A percentile compares a stretch with the other conserved stretches of the same genome.
Evolutionary conservation across 2,888 invertebrate species (phyloP).

Genomic region (Drosophila tripunctata): DNA sequence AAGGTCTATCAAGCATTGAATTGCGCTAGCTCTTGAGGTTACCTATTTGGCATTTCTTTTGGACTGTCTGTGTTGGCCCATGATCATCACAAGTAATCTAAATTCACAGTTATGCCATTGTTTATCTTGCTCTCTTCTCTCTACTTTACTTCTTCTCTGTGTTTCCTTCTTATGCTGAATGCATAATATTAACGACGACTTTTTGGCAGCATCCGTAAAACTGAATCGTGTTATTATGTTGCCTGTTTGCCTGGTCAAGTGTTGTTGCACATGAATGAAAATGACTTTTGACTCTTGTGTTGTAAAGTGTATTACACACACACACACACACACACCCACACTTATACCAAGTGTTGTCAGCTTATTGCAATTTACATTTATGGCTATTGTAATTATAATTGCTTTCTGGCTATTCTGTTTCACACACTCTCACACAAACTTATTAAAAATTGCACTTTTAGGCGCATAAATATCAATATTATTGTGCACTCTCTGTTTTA

Average conservation of each 20-base stretch:
- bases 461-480: slow-evolving; percentile 40
- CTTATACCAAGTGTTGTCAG: no score
- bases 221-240: slow-evolving; percentile 24
- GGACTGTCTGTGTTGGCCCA: slow-evolving; percentile 16
- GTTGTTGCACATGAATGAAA: slow-evolving; percentile 44
- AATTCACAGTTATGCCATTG: slow-evolving; percentile 70
- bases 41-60: slow-evolving; percentile 13
- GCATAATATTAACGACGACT: slow-evolving; percentile 56
- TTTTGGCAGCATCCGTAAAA: slow-evolving; percentile 53
- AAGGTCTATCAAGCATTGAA: slow-evolving; percentile 51
- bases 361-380: slow-evolving; percentile 65
- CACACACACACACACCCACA: neutral
- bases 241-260: slow-evolving; percentile 26
- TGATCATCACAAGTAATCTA: slow-evolving; percentile 75
- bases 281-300: slow-evolving; percentile 17
- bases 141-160: neutral
- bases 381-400: slow-evolving; percentile 72
- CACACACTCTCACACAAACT: slow-evolving; percentile 16
- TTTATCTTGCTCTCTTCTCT: slow-evolving; percentile 14
- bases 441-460: slow-evolving; percentile 13
- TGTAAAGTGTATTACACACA: slow-evolving; percentile 9
- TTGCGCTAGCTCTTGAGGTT: slow-evolving; percentile 15
- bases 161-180: slow-evolving; percentile 34
- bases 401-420: slow-evolving; percentile 24
- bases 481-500: slow-evolving; percentile 7